Percentiles rank a stretch among this genome's conserved stretches.
These are phyloP conservation scores for Hirtodrosophila trivittata DNA, from an alignment of 2,888 invertebrate species.

Conservation along the genomic window DNA sequence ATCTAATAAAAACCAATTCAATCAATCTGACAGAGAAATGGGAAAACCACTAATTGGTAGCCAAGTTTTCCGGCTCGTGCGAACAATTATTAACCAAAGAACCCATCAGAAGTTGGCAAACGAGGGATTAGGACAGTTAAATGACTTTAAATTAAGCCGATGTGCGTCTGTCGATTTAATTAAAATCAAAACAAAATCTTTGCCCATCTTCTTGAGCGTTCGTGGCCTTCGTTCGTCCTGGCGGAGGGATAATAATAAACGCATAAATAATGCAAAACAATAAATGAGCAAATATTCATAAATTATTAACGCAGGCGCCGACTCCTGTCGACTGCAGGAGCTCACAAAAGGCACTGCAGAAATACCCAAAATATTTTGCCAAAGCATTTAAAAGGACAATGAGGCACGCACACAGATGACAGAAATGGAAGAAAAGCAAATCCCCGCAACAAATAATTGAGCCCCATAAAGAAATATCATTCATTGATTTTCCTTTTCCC, in stretches of 20 bases:
- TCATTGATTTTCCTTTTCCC: conserved; percentile 75
- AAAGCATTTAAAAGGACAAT: conserved; percentile 80
- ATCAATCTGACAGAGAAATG: too few relatives aligned
- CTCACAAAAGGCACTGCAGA: conserved; percentile 61
- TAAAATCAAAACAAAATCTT: conserved; percentile 79
- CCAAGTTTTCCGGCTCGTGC: conserved; percentile 3
- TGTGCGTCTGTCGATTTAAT: conserved; percentile 77
- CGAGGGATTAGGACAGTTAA: conserved; percentile 59
- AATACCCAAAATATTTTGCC: conserved; percentile 78
- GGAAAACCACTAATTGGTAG: conserved; percentile 21
- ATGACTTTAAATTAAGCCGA: conserved; percentile 75
- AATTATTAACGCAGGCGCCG: conserved; percentile 71
- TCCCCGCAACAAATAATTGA: conserved; percentile 82
- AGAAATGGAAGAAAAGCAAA: conserved; percentile 64
- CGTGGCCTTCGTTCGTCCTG: background rate
- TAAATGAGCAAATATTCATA: conserved; percentile 81
- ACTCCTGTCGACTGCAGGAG: conserved; percentile 26
- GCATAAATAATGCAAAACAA: conserved; percentile 78
- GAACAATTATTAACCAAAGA: conserved; percentile 16
- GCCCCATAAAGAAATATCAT: conserved; percentile 77
- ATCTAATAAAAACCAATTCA: too few relatives aligned
- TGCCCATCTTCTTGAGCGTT: conserved; percentile 26
- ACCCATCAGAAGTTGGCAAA: conserved; percentile 2
- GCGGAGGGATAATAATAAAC: conserved; percentile 71
- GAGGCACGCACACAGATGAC: conserved; percentile 66